Percentiles rank a stretch among this genome's conserved stretches.
These are phyloP conservation scores for Microtus montanus DNA, from an alignment of 2,113 vertebrate genomes.

Conservation along the genomic window DNA sequence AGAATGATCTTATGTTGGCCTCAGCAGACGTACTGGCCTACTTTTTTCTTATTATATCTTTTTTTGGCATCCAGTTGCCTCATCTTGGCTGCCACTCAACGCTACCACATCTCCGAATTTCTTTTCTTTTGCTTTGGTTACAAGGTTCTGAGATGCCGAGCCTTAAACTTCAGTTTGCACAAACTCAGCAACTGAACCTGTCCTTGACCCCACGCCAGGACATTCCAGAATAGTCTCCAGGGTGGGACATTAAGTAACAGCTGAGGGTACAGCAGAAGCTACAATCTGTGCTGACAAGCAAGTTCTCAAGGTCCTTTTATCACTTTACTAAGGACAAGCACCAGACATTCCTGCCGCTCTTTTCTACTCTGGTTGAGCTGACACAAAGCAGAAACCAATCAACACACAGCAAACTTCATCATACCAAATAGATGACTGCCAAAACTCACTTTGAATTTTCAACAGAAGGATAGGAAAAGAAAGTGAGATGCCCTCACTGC, in stretches of 20 bases:
- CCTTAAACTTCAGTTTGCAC: background rate
- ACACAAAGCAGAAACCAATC: background rate
- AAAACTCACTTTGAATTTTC: background rate
- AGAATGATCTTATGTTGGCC: background rate
- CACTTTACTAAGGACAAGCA: background rate
- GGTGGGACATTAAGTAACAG: background rate
- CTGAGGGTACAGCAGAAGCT: background rate
- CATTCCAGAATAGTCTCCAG: background rate
- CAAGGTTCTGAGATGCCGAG: background rate
- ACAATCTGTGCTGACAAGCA: rapidly evolving
- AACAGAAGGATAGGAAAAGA: background rate
- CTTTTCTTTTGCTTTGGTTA: background rate
- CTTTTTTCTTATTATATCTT: background rate
- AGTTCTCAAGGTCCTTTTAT: background rate
- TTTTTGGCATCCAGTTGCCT: background rate
- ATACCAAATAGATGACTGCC: background rate
- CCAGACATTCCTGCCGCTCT: background rate
- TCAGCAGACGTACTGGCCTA: background rate
- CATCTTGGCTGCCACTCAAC: background rate
- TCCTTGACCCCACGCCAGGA: background rate
- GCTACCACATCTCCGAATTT: background rate
- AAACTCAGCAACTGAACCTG: background rate
- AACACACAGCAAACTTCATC: background rate
- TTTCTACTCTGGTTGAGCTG: background rate
- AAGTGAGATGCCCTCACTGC: background rate